Base-by-base conservation (phyloP, 2,888 invertebrate genomes). In the Caradrina clavipalpis region DNA sequence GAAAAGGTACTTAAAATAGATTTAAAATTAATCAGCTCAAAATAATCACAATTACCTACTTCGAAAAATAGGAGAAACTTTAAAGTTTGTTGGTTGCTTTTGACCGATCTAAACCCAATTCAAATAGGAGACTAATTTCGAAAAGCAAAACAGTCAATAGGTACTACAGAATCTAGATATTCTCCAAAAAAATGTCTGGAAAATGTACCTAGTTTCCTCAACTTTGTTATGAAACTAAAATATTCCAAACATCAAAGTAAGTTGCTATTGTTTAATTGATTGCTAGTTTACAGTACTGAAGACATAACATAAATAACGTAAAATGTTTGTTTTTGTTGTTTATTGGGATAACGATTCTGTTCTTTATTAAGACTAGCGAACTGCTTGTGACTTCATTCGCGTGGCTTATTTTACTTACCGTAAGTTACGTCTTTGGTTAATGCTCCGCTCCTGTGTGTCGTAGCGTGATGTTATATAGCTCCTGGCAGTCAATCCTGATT, bases 211-310 rank as follows among this genome's bases (percentile, higher is more conserved):
- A 62, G 49, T 6, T 64, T 60, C 35, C 39, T 54, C 31, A 51
- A 45, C 60, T 54, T 54, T 63, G 22, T 61, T 72, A 45, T 3
- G 64, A 45, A 73, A 50, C 42, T 57, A 13, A 62, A 58, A 65
- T 58, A 72, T 69, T 69, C 61, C 8, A 54, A 57, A 82, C 62
- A 80, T 82, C 84, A 83, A 83, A 83, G 80, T 69, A 61, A 56
- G 17, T 49, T 71, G 62, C 67, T 64, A 82, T 83, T 83, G 73
- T 82, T 69, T 67, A 80, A 81, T 83, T 78, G 72, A 76, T 76
- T 55, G 58, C 53, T 78, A 58, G 60, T 78, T 81, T 75, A 76
- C 45, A 58, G 53, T 70, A 68, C 62, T 60, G 47, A 56, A 79
- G 22, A 49, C 47, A 49, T 63, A 61, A 50, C 58, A 75, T 81